Evolutionary conservation across 2,113 vertebrate species (phyloP).

Genomic region (Geococcyx californianus): DNA sequence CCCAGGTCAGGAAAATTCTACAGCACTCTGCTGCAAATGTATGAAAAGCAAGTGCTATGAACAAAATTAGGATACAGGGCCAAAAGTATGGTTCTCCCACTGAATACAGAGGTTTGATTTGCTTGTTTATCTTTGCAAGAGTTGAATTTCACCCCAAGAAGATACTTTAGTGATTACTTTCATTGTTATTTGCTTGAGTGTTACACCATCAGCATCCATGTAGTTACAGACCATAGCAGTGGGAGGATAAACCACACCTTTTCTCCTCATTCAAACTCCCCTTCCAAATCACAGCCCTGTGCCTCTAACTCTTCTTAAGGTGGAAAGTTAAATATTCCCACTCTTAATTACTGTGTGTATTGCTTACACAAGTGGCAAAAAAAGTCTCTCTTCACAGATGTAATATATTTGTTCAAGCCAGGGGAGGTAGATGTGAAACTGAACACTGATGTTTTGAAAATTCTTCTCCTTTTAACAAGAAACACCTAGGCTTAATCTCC

Average conservation of each 20-base stretch:
- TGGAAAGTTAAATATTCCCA: not conserved
- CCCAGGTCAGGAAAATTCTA: slow-evolving; percentile 12
- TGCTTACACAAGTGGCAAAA: not conserved
- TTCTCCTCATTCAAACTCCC: not conserved
- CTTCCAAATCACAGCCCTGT: not conserved
- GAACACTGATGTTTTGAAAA: not conserved
- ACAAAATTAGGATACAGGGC: not conserved
- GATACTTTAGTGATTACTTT: not conserved
- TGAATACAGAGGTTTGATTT: not conserved
- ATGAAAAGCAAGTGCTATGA: not conserved
- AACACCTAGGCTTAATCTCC: not conserved
- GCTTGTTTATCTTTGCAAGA: not conserved
- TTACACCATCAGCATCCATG: not conserved
- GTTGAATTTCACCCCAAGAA: not conserved
- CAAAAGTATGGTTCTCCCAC: not conserved
- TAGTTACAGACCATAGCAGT: not conserved
- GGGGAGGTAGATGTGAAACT: not conserved
- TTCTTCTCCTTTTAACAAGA: not conserved
- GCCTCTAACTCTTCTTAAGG: not conserved
- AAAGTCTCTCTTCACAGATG: not conserved
- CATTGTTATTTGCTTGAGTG: not conserved
- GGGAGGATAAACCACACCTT: not conserved
- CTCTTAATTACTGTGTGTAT: not conserved
- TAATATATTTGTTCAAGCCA: not conserved
- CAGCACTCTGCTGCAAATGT: not conserved